phyloP scores from a whole-genome alignment of 2,888 invertebrate species.

The Lasioglossum calceatum region DNA sequence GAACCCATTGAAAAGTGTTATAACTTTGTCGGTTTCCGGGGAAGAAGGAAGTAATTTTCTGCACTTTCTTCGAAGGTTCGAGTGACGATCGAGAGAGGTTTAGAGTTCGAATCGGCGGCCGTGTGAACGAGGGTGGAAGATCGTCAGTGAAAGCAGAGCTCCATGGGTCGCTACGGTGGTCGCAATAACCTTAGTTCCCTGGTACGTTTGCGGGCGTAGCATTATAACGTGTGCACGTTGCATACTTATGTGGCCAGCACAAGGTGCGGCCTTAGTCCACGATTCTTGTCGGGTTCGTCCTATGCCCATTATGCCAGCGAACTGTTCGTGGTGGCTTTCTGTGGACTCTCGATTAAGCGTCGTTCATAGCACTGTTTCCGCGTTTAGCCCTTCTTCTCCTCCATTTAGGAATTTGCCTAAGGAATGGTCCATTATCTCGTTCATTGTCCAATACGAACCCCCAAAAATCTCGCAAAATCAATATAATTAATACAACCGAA shows the following conservation, averaged over 20 bases:
- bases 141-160: slow-evolving; percentile 49
- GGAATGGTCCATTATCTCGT: background rate
- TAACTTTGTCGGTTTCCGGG: background rate
- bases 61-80: background rate
- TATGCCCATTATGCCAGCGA: slow-evolving; percentile 77
- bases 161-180: slow-evolving; percentile 74
- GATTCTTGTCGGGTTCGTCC: slow-evolving; percentile 79
- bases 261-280: slow-evolving; percentile 81
- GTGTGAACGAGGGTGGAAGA: slow-evolving; percentile 54
- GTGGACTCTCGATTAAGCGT: slow-evolving; percentile 68
- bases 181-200: slow-evolving; percentile 76
- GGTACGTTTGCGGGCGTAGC: slow-evolving; percentile 79
- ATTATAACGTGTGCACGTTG: slow-evolving; percentile 73
- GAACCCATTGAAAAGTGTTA: background rate
- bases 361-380: slow-evolving; percentile 65
- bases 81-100: background rate
- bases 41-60: background rate
- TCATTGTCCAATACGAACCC: background rate
- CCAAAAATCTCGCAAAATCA: too few relatives aligned
- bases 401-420: background rate
- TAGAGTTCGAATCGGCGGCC: background rate
- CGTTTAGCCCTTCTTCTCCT: background rate
- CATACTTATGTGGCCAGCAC: slow-evolving; percentile 72
- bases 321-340: slow-evolving; percentile 69
- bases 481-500: too few relatives aligned